phyloP scores from a whole-genome alignment of 2,888 invertebrate genomes.

The Oegoconia quadripuncta region DNA sequence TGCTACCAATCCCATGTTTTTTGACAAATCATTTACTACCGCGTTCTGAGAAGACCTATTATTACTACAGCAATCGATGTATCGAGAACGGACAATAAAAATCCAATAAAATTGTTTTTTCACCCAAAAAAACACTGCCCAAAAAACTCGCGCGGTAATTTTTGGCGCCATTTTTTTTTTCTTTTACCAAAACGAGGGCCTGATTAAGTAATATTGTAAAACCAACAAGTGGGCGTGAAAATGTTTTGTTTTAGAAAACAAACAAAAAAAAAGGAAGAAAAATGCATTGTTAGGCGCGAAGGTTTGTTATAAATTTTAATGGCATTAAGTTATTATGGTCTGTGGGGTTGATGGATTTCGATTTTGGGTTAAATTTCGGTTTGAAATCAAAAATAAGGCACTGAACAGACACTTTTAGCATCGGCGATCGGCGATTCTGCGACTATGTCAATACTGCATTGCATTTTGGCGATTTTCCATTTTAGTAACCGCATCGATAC shows the following conservation, averaged over 20 bases:
- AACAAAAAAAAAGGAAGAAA: too few relatives aligned
- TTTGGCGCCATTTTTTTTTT: conserved; percentile 38
- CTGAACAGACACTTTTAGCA: too few relatives aligned
- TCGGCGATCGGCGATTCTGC: too few relatives aligned
- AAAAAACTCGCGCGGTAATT: conserved; percentile 43
- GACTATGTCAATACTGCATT: too few relatives aligned
- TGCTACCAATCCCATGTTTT: not conserved
- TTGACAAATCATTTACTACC: conserved; percentile 6
- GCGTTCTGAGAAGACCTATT: conserved; percentile 11
- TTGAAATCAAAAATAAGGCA: too few relatives aligned
- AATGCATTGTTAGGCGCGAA: conserved; percentile 23
- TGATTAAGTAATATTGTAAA: conserved; percentile 69
- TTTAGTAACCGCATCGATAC: too few relatives aligned
- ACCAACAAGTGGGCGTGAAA: conserved; percentile 67
- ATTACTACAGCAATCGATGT: conserved; percentile 21
- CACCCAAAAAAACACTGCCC: conserved; percentile 29
- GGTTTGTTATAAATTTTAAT: conserved; percentile 15
- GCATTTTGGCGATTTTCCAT: too few relatives aligned
- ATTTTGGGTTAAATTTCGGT: not conserved
- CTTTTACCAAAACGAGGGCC: conserved; percentile 27
- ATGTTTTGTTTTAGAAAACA: conserved; percentile 21
- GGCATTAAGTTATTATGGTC: conserved; percentile 20
- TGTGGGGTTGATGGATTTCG: conserved; percentile 14
- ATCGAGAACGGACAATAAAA: conserved; percentile 21
- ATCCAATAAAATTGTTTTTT: conserved; percentile 12